Percentiles rank a stretch among this genome's conserved stretches.
Conservation (phyloP, 2,113 vertebrate species). For the Tetrax tetrax region DNA sequence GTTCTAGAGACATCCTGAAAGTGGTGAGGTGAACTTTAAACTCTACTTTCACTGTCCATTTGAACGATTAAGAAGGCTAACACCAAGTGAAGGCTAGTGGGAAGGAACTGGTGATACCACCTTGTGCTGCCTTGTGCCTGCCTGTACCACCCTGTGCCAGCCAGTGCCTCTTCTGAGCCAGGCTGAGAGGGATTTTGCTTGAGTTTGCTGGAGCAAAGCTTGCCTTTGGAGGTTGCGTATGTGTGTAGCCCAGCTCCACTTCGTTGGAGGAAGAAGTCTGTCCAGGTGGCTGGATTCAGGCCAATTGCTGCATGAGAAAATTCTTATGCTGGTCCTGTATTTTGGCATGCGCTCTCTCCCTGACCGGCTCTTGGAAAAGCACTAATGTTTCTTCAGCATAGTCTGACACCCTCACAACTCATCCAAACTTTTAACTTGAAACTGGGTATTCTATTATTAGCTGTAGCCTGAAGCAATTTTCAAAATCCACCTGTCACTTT, state of each 20-base stretch:
- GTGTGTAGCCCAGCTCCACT: background rate
- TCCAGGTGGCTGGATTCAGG: background rate
- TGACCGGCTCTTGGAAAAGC: background rate
- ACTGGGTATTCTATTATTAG: conserved; percentile 27
- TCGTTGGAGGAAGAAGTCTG: background rate
- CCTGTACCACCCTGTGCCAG: background rate
- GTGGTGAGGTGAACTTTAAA: background rate
- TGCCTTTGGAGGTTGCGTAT: background rate
- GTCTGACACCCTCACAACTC: background rate
- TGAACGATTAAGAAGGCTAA: background rate
- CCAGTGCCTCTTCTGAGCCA: background rate
- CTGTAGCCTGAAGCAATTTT: conserved; percentile 31
- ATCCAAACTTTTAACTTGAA: conserved; percentile 19
- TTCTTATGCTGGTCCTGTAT: background rate
- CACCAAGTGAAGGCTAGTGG: background rate
- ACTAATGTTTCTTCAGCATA: background rate
- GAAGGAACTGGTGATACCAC: background rate
- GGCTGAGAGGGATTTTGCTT: background rate
- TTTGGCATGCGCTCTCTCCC: background rate
- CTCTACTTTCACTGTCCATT: background rate
- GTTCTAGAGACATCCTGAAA: background rate
- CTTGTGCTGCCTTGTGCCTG: background rate
- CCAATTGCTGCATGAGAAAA: background rate
- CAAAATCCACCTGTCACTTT: conserved; percentile 35
- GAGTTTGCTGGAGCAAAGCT: background rate